Percentiles rank a stretch among this genome's conserved stretches.
These are phyloP conservation scores for Diarsia brunnea DNA, from an alignment of 2,888 invertebrate genomes.

Conservation along the genomic window DNA sequence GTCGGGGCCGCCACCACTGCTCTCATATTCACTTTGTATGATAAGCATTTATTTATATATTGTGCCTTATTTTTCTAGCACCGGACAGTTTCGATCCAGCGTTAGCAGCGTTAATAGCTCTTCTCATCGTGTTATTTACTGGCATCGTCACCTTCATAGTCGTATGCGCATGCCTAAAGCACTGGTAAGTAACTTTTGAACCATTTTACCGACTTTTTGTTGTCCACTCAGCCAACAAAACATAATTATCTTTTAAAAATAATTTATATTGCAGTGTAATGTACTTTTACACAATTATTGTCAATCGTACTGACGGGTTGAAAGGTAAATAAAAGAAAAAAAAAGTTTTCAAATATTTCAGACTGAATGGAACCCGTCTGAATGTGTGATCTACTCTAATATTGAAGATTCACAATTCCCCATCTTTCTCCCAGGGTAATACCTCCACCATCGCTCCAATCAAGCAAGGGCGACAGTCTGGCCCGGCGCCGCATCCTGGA, in stretches of 20 bases:
- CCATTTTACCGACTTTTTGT: neutral
- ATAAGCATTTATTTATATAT: too few species aligned
- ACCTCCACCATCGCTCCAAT: conserved; percentile 94
- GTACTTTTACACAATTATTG: neutral
- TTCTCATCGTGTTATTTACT: conserved; percentile 95
- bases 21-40: too few species aligned
- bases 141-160: conserved; percentile 96
- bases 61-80: conserved; percentile 66
- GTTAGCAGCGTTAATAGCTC: conserved; percentile 95
- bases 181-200: conserved; percentile 91
- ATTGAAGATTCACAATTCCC: neutral
- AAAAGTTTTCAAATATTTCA: too few species aligned
- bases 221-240: neutral
- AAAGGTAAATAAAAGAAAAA: too few species aligned
- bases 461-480: conserved; percentile 95
- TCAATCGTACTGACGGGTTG: neutral
- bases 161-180: conserved; percentile 96
- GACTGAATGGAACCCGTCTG: neutral
- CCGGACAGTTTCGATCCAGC: conserved; percentile 96
- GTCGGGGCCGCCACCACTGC: too few species aligned
- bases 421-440: conserved; percentile 91
- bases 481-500: conserved; percentile 96
- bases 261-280: too few species aligned
- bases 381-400: neutral
- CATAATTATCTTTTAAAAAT: neutral